phyloP scores from a whole-genome alignment of 2,113 vertebrate genomes.

The Gavialis gangeticus region DNA sequence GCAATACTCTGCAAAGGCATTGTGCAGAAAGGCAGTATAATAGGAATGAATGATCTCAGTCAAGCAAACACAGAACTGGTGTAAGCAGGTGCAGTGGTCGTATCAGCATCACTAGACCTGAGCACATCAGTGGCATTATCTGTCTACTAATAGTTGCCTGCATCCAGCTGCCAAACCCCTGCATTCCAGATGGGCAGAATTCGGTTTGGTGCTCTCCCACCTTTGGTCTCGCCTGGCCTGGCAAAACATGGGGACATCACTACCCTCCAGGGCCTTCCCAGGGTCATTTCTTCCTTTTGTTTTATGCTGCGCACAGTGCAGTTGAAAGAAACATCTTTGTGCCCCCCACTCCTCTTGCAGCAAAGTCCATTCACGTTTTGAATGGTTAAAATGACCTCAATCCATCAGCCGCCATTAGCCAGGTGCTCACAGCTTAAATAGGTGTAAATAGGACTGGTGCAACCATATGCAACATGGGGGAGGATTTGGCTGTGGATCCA shows the following conservation, averaged over 20 bases:
- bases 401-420: background rate
- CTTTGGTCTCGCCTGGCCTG: too few relatives aligned
- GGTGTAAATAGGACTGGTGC: background rate
- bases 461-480: background rate
- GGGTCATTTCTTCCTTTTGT: background rate
- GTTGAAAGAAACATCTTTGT: background rate
- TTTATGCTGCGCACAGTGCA: background rate
- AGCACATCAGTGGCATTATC: background rate
- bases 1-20: background rate
- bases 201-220: too few relatives aligned
- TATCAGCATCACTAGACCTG: too few relatives aligned
- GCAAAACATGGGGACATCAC: background rate
- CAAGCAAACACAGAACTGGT: background rate
- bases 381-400: background rate
- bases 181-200: background rate
- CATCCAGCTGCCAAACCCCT: background rate
- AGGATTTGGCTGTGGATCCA: background rate
- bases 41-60: background rate
- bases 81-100: background rate
- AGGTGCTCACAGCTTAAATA: background rate
- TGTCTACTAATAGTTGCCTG: background rate
- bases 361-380: background rate
- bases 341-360: background rate
- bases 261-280: background rate
- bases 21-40: background rate